Evolutionary conservation across 2,113 vertebrate species (phyloP).

Genomic region (Podarcis raffonei): DNA sequence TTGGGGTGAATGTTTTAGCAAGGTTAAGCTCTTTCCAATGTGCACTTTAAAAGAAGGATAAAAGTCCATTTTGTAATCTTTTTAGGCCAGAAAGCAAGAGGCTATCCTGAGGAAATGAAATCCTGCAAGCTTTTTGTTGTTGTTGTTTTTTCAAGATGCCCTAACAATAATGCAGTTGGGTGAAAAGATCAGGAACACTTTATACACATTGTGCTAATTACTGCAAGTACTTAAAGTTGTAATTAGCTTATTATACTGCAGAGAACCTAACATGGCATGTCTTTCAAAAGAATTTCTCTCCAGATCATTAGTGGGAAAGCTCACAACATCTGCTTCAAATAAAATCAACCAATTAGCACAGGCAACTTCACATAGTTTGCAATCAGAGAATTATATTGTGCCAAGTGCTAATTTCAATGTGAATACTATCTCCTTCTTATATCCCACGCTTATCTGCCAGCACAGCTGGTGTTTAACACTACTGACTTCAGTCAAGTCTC

Average conservation of each 20-base stretch:
- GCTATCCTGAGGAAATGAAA: slow-evolving; percentile 72
- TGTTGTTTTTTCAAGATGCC: slow-evolving; percentile 78
- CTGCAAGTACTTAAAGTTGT: slow-evolving; percentile 89
- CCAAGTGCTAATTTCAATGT: slow-evolving; percentile 89
- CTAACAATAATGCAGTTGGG: slow-evolving; percentile 84
- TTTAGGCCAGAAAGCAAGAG: slow-evolving; percentile 74
- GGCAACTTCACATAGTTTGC: slow-evolving; percentile 88
- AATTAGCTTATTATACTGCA: slow-evolving; percentile 91
- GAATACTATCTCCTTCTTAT: slow-evolving; percentile 86
- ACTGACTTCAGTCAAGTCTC: slow-evolving; percentile 84
- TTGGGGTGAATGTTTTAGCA: slow-evolving; percentile 15
- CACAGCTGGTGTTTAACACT: slow-evolving; percentile 88
- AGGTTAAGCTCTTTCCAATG: slow-evolving; percentile 59
- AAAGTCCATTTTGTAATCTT: slow-evolving; percentile 74
- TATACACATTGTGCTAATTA: slow-evolving; percentile 88
- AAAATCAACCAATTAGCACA: slow-evolving; percentile 88
- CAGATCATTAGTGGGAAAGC: slow-evolving; percentile 88
- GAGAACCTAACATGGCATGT: slow-evolving; percentile 87
- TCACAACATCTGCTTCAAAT: slow-evolving; percentile 91
- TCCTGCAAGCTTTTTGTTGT: slow-evolving; percentile 68
- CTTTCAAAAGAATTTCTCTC: slow-evolving; percentile 88
- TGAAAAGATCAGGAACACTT: slow-evolving; percentile 88
- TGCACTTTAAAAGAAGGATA: slow-evolving; percentile 65
- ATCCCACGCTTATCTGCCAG: slow-evolving; percentile 87
- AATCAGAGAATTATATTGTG: slow-evolving; percentile 91